Conservation (phyloP, 2,113 vertebrate species). For the Andinoacara biseriatus region DNA sequence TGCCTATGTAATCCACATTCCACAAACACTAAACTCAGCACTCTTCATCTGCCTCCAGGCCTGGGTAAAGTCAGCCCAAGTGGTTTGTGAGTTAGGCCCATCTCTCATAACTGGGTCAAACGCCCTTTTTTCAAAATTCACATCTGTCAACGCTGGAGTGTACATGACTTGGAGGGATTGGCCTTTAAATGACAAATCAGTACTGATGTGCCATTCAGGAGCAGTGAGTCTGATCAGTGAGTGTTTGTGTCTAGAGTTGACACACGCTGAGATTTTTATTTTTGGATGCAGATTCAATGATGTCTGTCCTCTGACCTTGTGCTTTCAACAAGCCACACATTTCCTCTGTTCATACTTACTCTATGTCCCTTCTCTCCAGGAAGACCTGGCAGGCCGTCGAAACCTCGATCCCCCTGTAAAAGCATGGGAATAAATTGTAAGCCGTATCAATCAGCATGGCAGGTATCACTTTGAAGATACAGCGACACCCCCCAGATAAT, state of each 20-base stretch:
- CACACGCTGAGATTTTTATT: conserved; percentile 18
- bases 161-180: conserved; percentile 22
- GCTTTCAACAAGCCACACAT: background rate
- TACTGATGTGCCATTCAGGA: background rate
- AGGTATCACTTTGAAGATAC: background rate
- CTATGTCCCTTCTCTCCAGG: conserved; percentile 97
- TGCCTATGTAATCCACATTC: conserved; percentile 28
- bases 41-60: conserved; percentile 10
- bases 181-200: conserved; percentile 27
- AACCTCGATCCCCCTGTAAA: conserved; percentile 94
- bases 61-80: conserved; percentile 24
- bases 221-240: conserved; percentile 4
- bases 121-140: conserved; percentile 27
- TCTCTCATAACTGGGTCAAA: conserved; percentile 46
- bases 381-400: conserved; percentile 96
- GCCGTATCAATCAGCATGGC: background rate
- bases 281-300: conserved; percentile 22
- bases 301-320: background rate
- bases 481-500: background rate
- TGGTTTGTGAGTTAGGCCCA: conserved; percentile 41
- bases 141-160: conserved; percentile 29
- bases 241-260: conserved; percentile 22
- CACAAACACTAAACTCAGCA: conserved; percentile 46
- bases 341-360: conserved; percentile 80
- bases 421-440: conserved; percentile 12